A percentile compares a stretch with the other conserved stretches of the same genome.
Evolutionary conservation across 2,797 vertebrate species (phyloP).

Genomic region (Orestias chungarensis): DNA sequence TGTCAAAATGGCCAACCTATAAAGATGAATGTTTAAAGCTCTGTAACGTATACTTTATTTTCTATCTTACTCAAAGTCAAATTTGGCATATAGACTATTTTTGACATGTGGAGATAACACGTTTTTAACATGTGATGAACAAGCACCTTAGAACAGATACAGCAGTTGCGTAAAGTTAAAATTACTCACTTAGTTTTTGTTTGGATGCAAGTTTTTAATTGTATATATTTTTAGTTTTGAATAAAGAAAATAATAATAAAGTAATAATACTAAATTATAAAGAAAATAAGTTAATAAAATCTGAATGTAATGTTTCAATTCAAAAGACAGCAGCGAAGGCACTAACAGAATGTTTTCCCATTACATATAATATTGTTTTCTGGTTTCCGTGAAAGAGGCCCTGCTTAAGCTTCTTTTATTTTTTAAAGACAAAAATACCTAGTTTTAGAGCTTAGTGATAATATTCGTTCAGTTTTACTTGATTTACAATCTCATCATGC

Average conservation of each 20-base stretch:
- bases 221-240: too few species aligned
- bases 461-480: conserved; percentile 13
- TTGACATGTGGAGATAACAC: neutral
- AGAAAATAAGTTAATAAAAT: neutral
- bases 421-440: neutral
- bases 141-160: neutral
- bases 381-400: conserved; percentile 5
- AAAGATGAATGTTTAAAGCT: too few species aligned
- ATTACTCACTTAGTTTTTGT: too few species aligned
- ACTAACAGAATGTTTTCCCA: neutral
- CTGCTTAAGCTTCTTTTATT: neutral
- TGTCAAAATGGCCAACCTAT: too few species aligned
- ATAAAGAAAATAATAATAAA: too few species aligned
- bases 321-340: conserved; percentile 3
- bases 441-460: neutral
- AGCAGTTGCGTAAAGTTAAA: too few species aligned
- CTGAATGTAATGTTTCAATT: conserved; percentile 11
- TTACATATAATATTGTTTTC: neutral
- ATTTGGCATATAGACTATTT: too few species aligned
- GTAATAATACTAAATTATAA: neutral
- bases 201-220: too few species aligned
- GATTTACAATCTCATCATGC: conserved; percentile 47
- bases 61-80: too few species aligned
- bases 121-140: neutral
- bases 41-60: neutral